Conservation (phyloP, 2,888 invertebrate species). For the Ormyrus labotus region DNA sequence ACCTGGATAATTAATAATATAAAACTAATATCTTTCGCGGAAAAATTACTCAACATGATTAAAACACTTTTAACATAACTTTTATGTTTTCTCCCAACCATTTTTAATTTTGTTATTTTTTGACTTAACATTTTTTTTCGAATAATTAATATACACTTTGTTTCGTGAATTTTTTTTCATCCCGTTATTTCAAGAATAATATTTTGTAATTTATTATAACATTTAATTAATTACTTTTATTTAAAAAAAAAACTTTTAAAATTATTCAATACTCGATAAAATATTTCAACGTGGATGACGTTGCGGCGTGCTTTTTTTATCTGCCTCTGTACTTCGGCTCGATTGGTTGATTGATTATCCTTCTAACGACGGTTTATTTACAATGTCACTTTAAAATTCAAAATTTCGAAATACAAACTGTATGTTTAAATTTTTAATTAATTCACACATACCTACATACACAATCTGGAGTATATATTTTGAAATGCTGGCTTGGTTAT, state of each 20-base stretch:
- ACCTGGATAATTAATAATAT: conserved; percentile 43
- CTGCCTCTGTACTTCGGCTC: conserved; percentile 40
- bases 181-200: neutral
- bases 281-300: conserved; percentile 28
- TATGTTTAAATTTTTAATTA: conserved; percentile 21
- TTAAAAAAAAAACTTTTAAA: conserved; percentile 15
- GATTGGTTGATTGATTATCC: conserved; percentile 48
- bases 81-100: conserved; percentile 2
- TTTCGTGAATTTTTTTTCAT: neutral
- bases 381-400: conserved; percentile 27
- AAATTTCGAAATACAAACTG: conserved; percentile 22
- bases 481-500: conserved; percentile 70
- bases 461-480: conserved; percentile 59
- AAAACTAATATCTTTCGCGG: conserved; percentile 9
- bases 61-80: neutral
- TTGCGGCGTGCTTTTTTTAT: conserved; percentile 51
- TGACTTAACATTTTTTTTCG: conserved; percentile 11
- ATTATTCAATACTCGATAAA: conserved; percentile 4
- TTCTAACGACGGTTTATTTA: conserved; percentile 28
- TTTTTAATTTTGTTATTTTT: conserved; percentile 18
- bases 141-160: conserved; percentile 2
- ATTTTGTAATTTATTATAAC: neutral
- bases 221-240: conserved; percentile 15
- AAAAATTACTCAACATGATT: conserved; percentile 16
- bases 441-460: conserved; percentile 59